A percentile compares a stretch with the other conserved stretches of the same genome.
Conservation (phyloP, 2,797 vertebrate genomes). For the Malurus leucopterus region DNA sequence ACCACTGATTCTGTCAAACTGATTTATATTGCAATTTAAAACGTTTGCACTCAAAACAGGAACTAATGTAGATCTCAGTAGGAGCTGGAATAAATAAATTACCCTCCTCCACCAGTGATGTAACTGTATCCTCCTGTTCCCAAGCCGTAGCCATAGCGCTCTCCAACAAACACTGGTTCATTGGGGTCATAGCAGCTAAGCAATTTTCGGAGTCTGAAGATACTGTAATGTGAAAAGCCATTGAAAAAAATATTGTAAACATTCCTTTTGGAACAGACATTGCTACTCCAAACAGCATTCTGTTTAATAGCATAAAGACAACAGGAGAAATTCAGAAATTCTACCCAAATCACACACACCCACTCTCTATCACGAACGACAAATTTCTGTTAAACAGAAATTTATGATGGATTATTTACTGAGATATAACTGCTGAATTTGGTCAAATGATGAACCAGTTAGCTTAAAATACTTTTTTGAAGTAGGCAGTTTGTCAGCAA, state of each 20-base stretch:
- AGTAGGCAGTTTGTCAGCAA: background rate
- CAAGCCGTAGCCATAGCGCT: slow-evolving; percentile 92
- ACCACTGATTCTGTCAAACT: background rate
- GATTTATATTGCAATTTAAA: background rate
- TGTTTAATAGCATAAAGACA: background rate
- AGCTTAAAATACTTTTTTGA: background rate
- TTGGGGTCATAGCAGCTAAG: slow-evolving; percentile 89
- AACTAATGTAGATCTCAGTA: background rate
- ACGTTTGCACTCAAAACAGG: background rate
- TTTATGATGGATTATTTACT: background rate
- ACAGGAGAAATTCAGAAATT: background rate
- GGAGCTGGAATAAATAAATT: slow-evolving; percentile 63
- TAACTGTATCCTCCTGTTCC: slow-evolving; percentile 95
- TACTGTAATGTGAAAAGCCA: slow-evolving; percentile 66
- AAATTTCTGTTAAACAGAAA: background rate
- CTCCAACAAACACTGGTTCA: slow-evolving; percentile 88
- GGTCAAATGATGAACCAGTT: background rate
- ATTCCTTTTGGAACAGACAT: background rate
- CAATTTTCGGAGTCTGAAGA: slow-evolving; percentile 84
- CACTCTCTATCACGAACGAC: no score
- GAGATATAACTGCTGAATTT: background rate
- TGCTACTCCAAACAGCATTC: background rate
- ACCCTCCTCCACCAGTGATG: slow-evolving; percentile 96
- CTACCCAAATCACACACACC: background rate
- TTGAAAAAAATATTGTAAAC: background rate